Conservation (phyloP, 2,888 invertebrate genomes). For the Aethes cnicana region DNA sequence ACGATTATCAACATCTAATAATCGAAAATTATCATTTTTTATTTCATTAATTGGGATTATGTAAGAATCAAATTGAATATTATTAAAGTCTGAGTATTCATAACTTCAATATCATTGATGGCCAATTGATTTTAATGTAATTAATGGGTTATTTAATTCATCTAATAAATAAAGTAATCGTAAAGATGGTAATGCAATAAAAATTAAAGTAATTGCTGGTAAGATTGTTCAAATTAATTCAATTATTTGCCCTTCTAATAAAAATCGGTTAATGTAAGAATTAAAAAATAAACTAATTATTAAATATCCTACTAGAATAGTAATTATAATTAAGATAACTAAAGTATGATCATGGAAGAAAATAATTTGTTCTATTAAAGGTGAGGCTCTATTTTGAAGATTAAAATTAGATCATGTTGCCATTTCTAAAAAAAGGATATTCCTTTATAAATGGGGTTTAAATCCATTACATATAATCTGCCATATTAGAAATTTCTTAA, state of each 20-base stretch:
- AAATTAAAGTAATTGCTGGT: slow-evolving; percentile 83
- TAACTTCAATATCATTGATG: no score
- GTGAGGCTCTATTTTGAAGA: slow-evolving; percentile 84
- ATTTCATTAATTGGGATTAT: no score
- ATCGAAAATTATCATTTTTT: no score
- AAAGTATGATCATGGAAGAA: slow-evolving; percentile 85
- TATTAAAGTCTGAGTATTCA: no score
- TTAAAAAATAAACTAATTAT: slow-evolving; percentile 81
- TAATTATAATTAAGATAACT: slow-evolving; percentile 84
- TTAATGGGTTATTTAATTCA: no score
- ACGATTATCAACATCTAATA: no score
- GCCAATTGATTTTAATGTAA: no score
- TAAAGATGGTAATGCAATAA: slow-evolving; percentile 84
- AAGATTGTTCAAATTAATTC: slow-evolving; percentile 85
- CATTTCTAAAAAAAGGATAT: slow-evolving; percentile 84
- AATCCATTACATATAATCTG: slow-evolving; percentile 82
- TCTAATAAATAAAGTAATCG: no score
- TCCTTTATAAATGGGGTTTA: slow-evolving; percentile 86
- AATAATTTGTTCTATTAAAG: slow-evolving; percentile 85
- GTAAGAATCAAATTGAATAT: no score
- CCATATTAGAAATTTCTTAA: slow-evolving; percentile 84
- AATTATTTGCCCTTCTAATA: slow-evolving; percentile 83
- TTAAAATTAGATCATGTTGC: slow-evolving; percentile 81
- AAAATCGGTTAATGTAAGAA: slow-evolving; percentile 79
- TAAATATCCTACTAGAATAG: slow-evolving; percentile 81